phyloP scores from a whole-genome alignment of 2,797 vertebrate genomes.

The Enteromius afrohamiltoni region DNA sequence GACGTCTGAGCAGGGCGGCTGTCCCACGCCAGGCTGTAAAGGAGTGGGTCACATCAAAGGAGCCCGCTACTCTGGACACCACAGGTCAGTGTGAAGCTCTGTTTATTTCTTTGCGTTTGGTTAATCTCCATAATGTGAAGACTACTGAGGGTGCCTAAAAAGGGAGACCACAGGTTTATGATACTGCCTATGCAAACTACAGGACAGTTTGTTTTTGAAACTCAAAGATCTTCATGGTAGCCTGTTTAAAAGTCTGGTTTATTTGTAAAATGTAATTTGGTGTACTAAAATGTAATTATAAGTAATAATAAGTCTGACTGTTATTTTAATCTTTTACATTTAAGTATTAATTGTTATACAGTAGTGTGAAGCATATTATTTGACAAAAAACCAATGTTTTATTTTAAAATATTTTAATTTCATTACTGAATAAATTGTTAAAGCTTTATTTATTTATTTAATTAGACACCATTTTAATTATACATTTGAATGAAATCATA shows the following conservation, averaged over 20 bases:
- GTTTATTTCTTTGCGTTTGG: too few relatives aligned
- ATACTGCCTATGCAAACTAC: neutral
- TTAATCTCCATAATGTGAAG: neutral
- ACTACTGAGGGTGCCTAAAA: neutral
- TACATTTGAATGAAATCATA: neutral
- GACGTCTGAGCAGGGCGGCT: conserved; percentile 79
- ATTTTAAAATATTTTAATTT: too few relatives aligned
- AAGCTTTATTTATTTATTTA: too few relatives aligned
- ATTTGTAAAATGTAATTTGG: neutral
- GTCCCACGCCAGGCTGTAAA: conserved; percentile 83
- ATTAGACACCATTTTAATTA: too few relatives aligned
- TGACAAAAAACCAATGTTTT: neutral
- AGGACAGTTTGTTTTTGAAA: neutral
- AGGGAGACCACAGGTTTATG: neutral
- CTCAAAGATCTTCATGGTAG: neutral
- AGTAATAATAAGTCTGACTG: too few relatives aligned
- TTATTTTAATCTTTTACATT: too few relatives aligned
- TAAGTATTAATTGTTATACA: neutral
- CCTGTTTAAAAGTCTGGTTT: neutral
- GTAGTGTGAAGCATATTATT: neutral
- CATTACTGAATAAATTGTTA: neutral
- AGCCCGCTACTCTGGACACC: conserved; percentile 80
- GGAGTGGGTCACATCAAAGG: conserved; percentile 85
- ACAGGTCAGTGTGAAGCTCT: conserved; percentile 74
- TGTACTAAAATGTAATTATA: too few relatives aligned